Conservation (phyloP, 2,888 invertebrate genomes). For the Amaurobius ferox region DNA sequence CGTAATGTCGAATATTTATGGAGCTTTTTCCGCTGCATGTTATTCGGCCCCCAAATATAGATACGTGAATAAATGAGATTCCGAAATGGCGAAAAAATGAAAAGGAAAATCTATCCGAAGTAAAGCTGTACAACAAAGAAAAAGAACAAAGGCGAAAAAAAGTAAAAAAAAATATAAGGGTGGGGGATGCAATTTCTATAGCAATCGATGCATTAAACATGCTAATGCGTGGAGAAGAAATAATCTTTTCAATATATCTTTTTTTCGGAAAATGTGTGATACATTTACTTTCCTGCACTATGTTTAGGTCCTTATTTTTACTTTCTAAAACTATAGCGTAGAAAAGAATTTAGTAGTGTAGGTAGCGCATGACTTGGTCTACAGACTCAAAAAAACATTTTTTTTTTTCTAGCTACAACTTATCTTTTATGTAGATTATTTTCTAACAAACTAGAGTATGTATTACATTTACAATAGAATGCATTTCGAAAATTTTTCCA, state of each 20-base stretch:
- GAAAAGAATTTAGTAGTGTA: too few relatives aligned
- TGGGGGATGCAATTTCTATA: neutral
- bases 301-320: too few relatives aligned
- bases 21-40: neutral
- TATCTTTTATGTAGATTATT: too few relatives aligned
- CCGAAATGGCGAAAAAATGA: neutral
- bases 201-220: constrained; percentile 5
- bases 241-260: neutral
- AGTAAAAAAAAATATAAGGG: neutral
- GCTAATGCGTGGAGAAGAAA: neutral
- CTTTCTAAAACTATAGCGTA: too few relatives aligned
- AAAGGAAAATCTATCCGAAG: neutral
- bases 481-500: too few relatives aligned
- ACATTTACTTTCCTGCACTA: neutral
- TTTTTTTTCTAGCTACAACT: too few relatives aligned
- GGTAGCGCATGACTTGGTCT: too few relatives aligned
- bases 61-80: neutral
- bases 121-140: neutral
- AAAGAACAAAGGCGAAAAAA: neutral
- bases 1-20: too few relatives aligned
- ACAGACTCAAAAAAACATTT: too few relatives aligned
- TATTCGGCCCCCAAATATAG: neutral
- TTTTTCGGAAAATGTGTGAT: neutral
- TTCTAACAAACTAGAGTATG: too few relatives aligned
- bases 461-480: too few relatives aligned